Base-by-base conservation (phyloP, 2,888 invertebrate species). In the Bursaphelenchus okinawaensis region DNA sequence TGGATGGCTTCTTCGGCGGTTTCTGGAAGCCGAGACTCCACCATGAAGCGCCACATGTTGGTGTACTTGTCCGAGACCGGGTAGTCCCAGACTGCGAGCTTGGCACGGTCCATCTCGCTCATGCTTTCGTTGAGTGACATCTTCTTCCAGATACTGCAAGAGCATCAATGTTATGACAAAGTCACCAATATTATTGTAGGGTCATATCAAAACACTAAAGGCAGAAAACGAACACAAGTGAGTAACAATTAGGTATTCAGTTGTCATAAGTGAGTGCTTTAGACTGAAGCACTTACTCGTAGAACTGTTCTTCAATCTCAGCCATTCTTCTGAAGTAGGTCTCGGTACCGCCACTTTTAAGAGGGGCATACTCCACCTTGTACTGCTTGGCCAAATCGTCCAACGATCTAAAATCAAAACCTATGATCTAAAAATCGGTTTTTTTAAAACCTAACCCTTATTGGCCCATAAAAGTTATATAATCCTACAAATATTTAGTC, bases 31-130 rank as follows among this genome's bases (percentile, higher is more conserved):
- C 88, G 88, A 0, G 93, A 90, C 75, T 89, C 89, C 78, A 88
- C 87, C 92, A 95, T 96, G 0, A 92, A 91, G 83, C 93, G 91
- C 91, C 94, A 94, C 90, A 98, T 93, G 85, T 95, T 96, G 51
- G 93, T 95, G 84, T 93, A 96, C 82, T 93, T 95, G 84, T 96
- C 94, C 79, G 93, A 93, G 0, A 96, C 93, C 0, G 96, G 96
- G 83, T 96, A 96, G 83, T 96, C 95, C 95, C 95, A 96, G 0
- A 96, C 96, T 0, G 96, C 95, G 19, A 95, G 84, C 83, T 93
- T 91, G 0, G 94, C 91, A 28, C 94, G 87, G 82, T 95, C 93
- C 4, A 91, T 88, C 65, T 92, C 91, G 23, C 89, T 89, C 59
- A 95, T 84, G 62, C 91, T 92, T 84, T 95, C 94, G 83, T 95